Evolutionary conservation across 2,113 vertebrate species (phyloP).

Genomic region (Daphoenositta chrysoptera): DNA sequence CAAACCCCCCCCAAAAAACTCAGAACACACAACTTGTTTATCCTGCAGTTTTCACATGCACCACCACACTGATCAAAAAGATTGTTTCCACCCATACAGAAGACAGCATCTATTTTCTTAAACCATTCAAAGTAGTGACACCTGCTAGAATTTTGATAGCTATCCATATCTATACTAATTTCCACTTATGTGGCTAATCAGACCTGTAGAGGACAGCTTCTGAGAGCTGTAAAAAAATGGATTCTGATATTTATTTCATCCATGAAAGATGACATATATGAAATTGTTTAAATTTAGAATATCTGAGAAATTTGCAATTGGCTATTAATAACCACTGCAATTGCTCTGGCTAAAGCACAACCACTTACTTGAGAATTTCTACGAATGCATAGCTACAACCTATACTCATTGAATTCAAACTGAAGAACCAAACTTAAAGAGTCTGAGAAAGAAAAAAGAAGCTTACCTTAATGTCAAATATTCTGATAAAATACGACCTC

Average conservation of each 20-base stretch:
- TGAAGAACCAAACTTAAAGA: background rate
- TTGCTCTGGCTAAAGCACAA: background rate
- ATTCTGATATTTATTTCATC: background rate
- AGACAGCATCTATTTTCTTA: background rate
- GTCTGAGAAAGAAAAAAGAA: background rate
- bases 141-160: background rate
- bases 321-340: background rate
- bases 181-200: background rate
- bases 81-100: background rate
- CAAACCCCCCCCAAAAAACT: fast-evolving
- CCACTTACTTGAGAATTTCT: background rate
- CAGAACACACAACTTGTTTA: background rate
- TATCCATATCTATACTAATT: background rate
- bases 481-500: slow-evolving; percentile 96
- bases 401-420: background rate
- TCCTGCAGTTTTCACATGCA: background rate
- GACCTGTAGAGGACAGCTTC: background rate
- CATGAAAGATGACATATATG: background rate
- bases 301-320: background rate
- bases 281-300: background rate
- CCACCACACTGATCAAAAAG: background rate
- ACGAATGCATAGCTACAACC: background rate
- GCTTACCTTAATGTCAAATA: slow-evolving; percentile 95
- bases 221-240: background rate
- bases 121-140: background rate